These are phyloP conservation scores for Physella acuta DNA, from an alignment of 1,140 invertebrate genomes.

Conservation along the genomic window DNA sequence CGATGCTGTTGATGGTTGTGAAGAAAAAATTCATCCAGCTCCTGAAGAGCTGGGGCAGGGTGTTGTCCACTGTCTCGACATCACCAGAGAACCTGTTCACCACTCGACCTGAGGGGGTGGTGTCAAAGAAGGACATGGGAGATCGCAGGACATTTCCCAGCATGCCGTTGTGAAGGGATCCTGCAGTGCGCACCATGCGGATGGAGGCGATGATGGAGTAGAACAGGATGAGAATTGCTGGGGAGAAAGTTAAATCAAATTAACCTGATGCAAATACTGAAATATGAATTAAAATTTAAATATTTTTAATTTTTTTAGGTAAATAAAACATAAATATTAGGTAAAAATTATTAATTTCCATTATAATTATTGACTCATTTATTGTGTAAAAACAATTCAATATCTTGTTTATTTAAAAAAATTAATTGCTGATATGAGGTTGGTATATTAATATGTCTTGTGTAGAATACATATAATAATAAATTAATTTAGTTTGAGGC, in stretches of 20 bases:
- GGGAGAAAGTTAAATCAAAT: conserved; percentile 21
- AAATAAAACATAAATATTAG: too few relatives aligned
- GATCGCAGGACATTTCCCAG: conserved; percentile 63
- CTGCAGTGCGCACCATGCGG: conserved; percentile 62
- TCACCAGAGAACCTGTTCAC: conserved; percentile 69
- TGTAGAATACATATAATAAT: too few relatives aligned
- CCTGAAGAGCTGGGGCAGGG: conserved; percentile 39
- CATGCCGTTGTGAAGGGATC: conserved; percentile 73
- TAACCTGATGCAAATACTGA: too few relatives aligned
- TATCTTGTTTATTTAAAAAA: too few relatives aligned
- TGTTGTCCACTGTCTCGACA: conserved; percentile 50
- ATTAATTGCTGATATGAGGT: too few relatives aligned
- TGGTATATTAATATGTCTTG: too few relatives aligned
- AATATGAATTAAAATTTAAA: too few relatives aligned
- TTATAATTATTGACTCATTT: too few relatives aligned
- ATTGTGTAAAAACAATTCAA: too few relatives aligned
- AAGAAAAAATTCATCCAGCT: conserved; percentile 53
- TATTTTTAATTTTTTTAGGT: too few relatives aligned
- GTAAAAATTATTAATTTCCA: too few relatives aligned
- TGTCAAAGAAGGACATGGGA: conserved; percentile 46
- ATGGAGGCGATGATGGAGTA: conserved; percentile 36
- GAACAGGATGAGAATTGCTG: conserved; percentile 41
- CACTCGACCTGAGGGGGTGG: conserved; percentile 40
- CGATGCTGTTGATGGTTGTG: conserved; percentile 80
- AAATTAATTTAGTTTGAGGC: too few relatives aligned